Percentiles rank a stretch among this genome's conserved stretches.
Conservation (phyloP, 53 echinoderm and acorn worm species). For the Paracentrotus lividus region DNA sequence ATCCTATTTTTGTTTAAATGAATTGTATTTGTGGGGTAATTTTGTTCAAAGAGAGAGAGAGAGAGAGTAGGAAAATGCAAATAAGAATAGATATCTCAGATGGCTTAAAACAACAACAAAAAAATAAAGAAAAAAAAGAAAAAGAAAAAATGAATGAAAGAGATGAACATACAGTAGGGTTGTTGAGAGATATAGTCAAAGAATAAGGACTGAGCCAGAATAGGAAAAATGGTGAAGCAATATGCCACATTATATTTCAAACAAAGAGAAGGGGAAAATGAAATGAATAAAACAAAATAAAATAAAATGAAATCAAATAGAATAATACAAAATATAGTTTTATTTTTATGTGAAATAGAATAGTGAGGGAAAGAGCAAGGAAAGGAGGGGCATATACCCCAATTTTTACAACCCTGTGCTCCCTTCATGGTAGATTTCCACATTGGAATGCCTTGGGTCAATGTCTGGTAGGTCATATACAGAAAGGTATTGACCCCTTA, state of each 20-base stretch:
- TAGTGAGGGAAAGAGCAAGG: not conserved
- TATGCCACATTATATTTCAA: too few species aligned
- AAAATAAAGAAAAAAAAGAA: not conserved
- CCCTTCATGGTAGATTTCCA: not conserved
- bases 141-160: not conserved
- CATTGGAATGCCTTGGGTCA: conserved; percentile 11
- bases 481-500: not conserved
- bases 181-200: not conserved
- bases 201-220: too few species aligned
- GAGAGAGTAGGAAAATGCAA: not conserved
- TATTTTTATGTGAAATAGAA: not conserved
- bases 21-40: not conserved
- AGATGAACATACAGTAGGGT: not conserved
- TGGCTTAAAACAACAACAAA: not conserved
- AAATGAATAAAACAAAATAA: not conserved
- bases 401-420: not conserved
- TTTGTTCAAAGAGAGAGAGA: not conserved
- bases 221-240: too few species aligned
- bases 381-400: not conserved
- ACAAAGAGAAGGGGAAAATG: not conserved
- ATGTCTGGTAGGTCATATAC: not conserved
- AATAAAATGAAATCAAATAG: not conserved
- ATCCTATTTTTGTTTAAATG: conserved; percentile 2
- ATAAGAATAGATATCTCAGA: too few species aligned
- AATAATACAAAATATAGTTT: too few species aligned